A percentile compares a stretch with the other conserved stretches of the same genome.
Evolutionary conservation across 1,140 invertebrate genomes (phyloP).

Genomic region (Oreohelix idahoensis): DNA sequence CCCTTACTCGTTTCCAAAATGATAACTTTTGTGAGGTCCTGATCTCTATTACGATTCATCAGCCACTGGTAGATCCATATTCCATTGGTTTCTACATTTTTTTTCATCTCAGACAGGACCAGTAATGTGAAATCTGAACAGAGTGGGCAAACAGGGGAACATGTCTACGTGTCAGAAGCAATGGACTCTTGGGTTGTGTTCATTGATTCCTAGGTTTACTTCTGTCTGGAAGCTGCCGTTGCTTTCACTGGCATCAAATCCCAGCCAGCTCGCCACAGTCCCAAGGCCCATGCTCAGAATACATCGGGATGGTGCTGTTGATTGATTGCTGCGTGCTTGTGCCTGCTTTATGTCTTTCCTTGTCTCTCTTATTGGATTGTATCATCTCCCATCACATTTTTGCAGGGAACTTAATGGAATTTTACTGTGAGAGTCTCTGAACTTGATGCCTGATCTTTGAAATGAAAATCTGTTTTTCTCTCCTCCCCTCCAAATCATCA

Average conservation of each 20-base stretch:
- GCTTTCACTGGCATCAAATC: conserved; percentile 33
- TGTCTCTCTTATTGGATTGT: conserved; percentile 39
- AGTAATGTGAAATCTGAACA: conserved; percentile 20
- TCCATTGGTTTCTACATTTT: background rate
- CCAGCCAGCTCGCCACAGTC: conserved; percentile 18
- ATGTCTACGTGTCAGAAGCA: conserved; percentile 36
- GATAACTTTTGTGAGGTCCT: conserved; percentile 16
- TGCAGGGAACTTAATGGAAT: conserved; percentile 11
- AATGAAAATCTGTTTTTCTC: background rate
- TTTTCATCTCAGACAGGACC: background rate
- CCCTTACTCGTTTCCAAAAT: conserved; percentile 5
- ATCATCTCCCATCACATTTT: conserved; percentile 35
- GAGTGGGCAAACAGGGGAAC: conserved; percentile 36
- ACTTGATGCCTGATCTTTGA: conserved; percentile 25
- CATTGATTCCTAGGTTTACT: conserved; percentile 30
- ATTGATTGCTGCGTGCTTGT: conserved; percentile 34
- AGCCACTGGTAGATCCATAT: conserved; percentile 10
- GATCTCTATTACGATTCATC: conserved; percentile 18
- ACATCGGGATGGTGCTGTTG: conserved; percentile 19
- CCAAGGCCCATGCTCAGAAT: conserved; percentile 26
- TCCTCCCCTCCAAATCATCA: background rate
- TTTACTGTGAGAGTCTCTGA: background rate
- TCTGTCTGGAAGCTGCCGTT: conserved; percentile 21
- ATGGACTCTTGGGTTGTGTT: conserved; percentile 12
- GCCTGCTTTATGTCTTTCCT: conserved; percentile 22